Percentiles rank a stretch among this genome's conserved stretches.
Conservation (phyloP, 2,113 vertebrate genomes). For the Probosciger aterrimus region DNA sequence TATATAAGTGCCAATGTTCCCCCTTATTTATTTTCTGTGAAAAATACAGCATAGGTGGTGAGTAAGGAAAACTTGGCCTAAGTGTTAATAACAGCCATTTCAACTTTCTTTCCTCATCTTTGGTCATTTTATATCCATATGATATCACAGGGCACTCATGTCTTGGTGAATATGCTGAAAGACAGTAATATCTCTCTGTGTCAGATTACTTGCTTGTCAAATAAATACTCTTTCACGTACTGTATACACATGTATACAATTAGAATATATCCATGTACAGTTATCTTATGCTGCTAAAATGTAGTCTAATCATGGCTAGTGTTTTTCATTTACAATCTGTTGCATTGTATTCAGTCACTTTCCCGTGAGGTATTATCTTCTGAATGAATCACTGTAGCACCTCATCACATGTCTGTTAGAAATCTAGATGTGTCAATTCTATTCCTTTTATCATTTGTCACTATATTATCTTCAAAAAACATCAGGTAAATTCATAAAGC, state of each 20-base stretch:
- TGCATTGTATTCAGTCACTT: constrained; percentile 15
- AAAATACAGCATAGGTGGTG: neutral
- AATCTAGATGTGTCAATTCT: constrained; percentile 29
- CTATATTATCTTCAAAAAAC: constrained; percentile 62
- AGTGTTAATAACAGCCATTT: neutral
- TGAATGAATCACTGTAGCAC: constrained; percentile 47
- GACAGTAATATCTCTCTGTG: neutral
- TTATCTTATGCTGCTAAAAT: neutral
- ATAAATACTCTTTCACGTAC: neutral
- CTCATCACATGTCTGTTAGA: constrained; percentile 45
- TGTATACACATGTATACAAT: constrained; percentile 25
- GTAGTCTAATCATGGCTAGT: neutral
- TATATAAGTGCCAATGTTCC: neutral
- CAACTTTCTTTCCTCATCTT: neutral
- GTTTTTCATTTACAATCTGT: constrained; percentile 15
- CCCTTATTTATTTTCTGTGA: neutral
- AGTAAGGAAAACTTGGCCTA: neutral
- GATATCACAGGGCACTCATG: neutral
- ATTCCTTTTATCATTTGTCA: constrained; percentile 51
- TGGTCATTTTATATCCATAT: neutral
- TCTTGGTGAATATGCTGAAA: neutral
- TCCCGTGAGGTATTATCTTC: constrained; percentile 27
- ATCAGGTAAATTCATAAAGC: constrained; percentile 56
- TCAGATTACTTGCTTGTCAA: constrained; percentile 7
- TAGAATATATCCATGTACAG: neutral